Base-by-base conservation (phyloP, 35 echinoderm and acorn worm species). In the Acanthaster planci region DNA sequence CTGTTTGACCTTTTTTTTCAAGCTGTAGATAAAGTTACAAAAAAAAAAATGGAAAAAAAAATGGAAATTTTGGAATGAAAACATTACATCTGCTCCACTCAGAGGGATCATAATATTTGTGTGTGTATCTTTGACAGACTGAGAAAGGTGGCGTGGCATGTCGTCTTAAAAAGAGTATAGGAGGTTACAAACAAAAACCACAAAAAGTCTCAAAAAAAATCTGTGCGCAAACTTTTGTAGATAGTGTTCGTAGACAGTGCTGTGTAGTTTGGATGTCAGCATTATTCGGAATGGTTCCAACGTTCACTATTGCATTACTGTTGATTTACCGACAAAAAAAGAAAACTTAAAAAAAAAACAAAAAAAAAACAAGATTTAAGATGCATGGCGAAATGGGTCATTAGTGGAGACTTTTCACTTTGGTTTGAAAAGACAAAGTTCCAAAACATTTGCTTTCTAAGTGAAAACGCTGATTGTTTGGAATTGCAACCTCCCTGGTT, bases 201-300 rank as follows among this genome's bases (percentile, higher is more conserved):
- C 23, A 68, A 68, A 68, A 68, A 68, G 29, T 23, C 21, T 23
- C 9, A 68, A 68, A 35, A 68, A 68, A 68, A 68, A 22, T 22
- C 60, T 68, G 60, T 68, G 60, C 60, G 60, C 60, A 68, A 68
- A 68, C 60, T 68, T 68, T 68, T 68, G 60, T 68, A 68, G 60
- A 68, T 68, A 68, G 60, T 68, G 60, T 31, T 68, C 60, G 18
- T 68, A 68, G 60, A 22, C 60, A 31, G 60, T 68, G 60, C 60
- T 68, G 60, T 68, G 60, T 68, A 68, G 60, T 22, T 34, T 26
- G 60, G 60, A 27, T 34, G 60, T 34, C 60, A 68, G 23, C 27
- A 59, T 26, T 68, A 26, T 68, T 31, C 34, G 60, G 42, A 47
- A 47, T 34, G 29, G 60, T 68, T 2, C 60, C 60, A 26, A 14